These are phyloP conservation scores for Lophotriccus pileatus DNA, from an alignment of 2,797 vertebrate species.

Conservation along the genomic window DNA sequence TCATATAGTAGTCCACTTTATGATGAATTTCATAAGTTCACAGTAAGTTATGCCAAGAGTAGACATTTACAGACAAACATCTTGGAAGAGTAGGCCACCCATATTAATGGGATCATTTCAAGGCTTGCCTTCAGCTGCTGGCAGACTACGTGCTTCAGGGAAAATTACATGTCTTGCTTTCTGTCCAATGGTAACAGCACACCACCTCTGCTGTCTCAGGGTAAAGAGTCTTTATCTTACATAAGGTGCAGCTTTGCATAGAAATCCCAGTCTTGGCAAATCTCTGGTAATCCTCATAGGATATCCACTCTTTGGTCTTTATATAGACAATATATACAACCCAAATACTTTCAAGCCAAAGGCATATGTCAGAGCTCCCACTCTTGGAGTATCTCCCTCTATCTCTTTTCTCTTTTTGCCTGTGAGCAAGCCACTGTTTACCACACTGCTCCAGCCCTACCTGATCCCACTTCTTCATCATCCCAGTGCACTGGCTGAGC, in stretches of 20 bases:
- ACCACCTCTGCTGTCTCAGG: background rate
- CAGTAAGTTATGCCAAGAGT: background rate
- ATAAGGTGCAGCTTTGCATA: background rate
- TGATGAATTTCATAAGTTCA: background rate
- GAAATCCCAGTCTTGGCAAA: background rate
- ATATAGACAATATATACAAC: too few species aligned
- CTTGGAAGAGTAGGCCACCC: background rate
- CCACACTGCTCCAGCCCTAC: background rate
- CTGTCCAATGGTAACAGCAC: background rate
- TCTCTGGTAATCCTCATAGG: background rate
- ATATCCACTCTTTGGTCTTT: background rate
- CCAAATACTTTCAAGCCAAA: background rate
- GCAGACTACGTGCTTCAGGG: background rate
- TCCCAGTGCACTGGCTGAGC: background rate
- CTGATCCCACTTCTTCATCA: background rate
- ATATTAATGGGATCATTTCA: background rate
- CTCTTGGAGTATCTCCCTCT: background rate
- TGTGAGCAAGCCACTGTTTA: background rate
- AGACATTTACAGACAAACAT: background rate
- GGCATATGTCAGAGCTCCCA: background rate
- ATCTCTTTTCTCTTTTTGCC: background rate
- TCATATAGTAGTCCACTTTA: background rate
- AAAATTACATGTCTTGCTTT: background rate
- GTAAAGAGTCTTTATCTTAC: background rate
- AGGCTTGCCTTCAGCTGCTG: background rate